Base-by-base conservation (phyloP, 2,888 invertebrate genomes). In the Malacosoma neustria region DNA sequence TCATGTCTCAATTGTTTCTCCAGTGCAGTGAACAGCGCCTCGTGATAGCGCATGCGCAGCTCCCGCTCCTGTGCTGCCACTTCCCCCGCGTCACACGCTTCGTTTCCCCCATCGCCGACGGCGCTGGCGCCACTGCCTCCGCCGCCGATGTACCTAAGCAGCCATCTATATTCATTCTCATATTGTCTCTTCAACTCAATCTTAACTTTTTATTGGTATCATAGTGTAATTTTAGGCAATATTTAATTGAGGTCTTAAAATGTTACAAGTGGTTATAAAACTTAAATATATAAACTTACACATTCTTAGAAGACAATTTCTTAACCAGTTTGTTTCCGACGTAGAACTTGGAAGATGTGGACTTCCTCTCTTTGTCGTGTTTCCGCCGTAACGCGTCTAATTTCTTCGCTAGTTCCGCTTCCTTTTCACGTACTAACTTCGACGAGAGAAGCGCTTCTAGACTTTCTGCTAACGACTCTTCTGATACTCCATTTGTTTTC, bases 371-470 rank as follows among this genome's bases (percentile, higher is more conserved):
- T 73, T 94, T 94, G 51, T 94, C 94, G 58, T 93, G 92, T 54
- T 95, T 95, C 61, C 94, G 92, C 37, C 92, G 87, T 40, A 97
- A 65, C 14, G 90, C 87, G 54, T 97, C 96, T 38, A 98, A 71
- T 63, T 97, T 97, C 63, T 96, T 95, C 38, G 96, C 94, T 48
- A 97, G 76, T 68, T 97, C 97, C 1, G 89, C 61, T 32, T 92
- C 89, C 61, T 95, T 95, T 57, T 97, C 96, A 38, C 91, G 90
- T 9, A 96, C 94, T 31, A 90, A 65, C 72, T 97, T 97, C 63
- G 92, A 90, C 3, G 93, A 92, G 59, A 95, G 88, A 12, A 98
- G 87, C 49, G 92, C 90, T 11, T 95, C 94, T 34, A 97, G 71
- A 0, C 93, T 87, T 56, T 95, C 96, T 0, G 94, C 93, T 1